Conservation (phyloP, 2,797 vertebrate genomes). For the Arctocebus calabarensis region DNA sequence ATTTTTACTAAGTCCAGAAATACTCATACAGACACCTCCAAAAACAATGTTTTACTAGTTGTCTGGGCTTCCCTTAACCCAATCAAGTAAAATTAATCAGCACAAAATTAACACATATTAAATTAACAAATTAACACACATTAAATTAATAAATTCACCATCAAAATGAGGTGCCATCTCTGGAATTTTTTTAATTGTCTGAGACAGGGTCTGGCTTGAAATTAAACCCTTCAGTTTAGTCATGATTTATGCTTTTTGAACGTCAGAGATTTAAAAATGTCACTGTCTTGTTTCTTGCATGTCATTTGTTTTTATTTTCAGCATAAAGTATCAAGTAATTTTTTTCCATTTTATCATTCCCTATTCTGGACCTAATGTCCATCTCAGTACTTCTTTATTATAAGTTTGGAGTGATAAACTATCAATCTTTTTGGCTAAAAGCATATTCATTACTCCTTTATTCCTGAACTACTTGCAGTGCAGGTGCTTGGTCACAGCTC, state of each 20-base stretch:
- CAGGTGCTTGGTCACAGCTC: too few species aligned
- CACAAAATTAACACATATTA: too few species aligned
- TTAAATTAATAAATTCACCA: neutral
- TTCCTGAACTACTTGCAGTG: neutral
- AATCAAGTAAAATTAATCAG: too few species aligned
- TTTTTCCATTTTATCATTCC: too few species aligned
- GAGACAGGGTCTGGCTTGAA: too few species aligned
- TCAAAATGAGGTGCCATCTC: neutral
- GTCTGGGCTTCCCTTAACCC: too few species aligned
- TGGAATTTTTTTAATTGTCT: neutral
- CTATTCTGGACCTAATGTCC: neutral
- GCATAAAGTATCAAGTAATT: too few species aligned
- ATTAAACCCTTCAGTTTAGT: neutral
- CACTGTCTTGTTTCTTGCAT: neutral
- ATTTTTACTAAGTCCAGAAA: too few species aligned
- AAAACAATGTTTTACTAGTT: too few species aligned
- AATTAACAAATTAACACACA: neutral
- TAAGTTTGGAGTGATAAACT: neutral
- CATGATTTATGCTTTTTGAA: neutral
- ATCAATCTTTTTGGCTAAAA: neutral
- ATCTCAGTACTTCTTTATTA: neutral
- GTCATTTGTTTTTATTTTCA: neutral
- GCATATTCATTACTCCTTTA: neutral
- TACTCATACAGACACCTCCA: too few species aligned
- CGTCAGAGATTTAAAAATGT: neutral